Evolutionary conservation across 2,113 vertebrate genomes (phyloP).

Genomic region (Nothocercus nigrocapillus): DNA sequence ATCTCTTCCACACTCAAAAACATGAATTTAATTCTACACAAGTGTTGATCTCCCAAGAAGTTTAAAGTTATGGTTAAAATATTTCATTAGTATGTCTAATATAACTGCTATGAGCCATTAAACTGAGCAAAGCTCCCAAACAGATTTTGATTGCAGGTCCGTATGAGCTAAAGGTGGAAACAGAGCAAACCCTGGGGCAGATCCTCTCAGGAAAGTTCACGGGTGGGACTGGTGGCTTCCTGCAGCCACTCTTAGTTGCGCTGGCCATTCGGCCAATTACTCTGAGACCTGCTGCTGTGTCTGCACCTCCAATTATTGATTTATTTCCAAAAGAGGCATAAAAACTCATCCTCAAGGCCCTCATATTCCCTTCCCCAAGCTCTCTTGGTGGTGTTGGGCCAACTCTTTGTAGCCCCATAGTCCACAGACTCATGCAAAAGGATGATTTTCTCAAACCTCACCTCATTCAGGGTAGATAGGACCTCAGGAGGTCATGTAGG

Average conservation of each 20-base stretch:
- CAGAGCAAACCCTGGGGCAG: not conserved
- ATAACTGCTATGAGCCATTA: not conserved
- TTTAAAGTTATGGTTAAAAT: not conserved
- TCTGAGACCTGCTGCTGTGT: rapidly evolving
- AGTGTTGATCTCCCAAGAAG: not conserved
- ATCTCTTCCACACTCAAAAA: not conserved
- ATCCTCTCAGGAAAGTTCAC: not conserved
- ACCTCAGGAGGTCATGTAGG: not conserved
- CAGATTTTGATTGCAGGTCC: not conserved
- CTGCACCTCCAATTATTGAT: not conserved
- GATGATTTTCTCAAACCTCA: not conserved
- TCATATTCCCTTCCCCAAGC: not conserved
- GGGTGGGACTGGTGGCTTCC: not conserved
- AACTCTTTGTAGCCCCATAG: not conserved
- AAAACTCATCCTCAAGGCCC: rapidly evolving
- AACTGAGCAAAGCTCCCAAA: not conserved
- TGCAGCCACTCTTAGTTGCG: not conserved
- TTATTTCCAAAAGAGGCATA: not conserved
- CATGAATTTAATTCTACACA: not conserved
- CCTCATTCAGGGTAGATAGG: not conserved
- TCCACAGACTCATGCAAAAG: not conserved
- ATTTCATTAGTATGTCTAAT: not conserved
- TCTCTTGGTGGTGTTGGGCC: not conserved
- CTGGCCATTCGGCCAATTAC: not conserved
- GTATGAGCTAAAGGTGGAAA: not conserved